phyloP scores from a whole-genome alignment of 2,797 vertebrate genomes.

The Halcyon badia region DNA sequence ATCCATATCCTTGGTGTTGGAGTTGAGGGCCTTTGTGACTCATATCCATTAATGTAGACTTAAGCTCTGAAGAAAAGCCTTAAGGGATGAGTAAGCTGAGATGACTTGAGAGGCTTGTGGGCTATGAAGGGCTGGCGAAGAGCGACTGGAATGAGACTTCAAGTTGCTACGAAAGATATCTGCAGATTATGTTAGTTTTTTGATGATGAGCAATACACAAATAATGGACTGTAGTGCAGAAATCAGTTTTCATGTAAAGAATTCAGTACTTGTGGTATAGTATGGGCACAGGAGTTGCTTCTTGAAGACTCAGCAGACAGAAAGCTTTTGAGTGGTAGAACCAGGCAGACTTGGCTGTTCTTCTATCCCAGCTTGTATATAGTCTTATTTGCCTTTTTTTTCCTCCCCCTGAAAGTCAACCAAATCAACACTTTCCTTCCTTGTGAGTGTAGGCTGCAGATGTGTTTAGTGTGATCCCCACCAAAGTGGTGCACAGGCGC shows the following conservation, averaged over 20 bases:
- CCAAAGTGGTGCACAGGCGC: not conserved
- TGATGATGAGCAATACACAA: not conserved
- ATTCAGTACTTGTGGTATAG: not conserved
- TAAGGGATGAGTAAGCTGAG: slow-evolving; percentile 21
- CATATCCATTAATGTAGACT: not conserved
- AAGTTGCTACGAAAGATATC: not conserved
- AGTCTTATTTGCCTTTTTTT: not conserved
- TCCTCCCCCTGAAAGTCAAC: not conserved
- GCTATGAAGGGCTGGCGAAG: not conserved
- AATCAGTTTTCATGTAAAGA: not conserved
- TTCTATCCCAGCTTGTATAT: not conserved
- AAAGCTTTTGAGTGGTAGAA: not conserved
- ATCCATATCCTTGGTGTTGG: not conserved
- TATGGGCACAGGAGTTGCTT: not conserved
- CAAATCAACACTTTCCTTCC: not conserved
- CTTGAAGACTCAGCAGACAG: not conserved
- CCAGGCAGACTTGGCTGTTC: not conserved
- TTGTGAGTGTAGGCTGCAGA: not conserved
- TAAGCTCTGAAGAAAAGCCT: not conserved
- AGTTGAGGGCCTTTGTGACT: slow-evolving; percentile 21
- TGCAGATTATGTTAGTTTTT: not conserved
- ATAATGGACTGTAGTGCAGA: not conserved
- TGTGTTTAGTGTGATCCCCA: not conserved
- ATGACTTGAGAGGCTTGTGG: slow-evolving; percentile 11
- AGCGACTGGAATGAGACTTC: not conserved